Percentiles rank a stretch among this genome's conserved stretches.
Evolutionary conservation across 2,888 invertebrate genomes (phyloP).

Genomic region (Cosmia trapezina): DNA sequence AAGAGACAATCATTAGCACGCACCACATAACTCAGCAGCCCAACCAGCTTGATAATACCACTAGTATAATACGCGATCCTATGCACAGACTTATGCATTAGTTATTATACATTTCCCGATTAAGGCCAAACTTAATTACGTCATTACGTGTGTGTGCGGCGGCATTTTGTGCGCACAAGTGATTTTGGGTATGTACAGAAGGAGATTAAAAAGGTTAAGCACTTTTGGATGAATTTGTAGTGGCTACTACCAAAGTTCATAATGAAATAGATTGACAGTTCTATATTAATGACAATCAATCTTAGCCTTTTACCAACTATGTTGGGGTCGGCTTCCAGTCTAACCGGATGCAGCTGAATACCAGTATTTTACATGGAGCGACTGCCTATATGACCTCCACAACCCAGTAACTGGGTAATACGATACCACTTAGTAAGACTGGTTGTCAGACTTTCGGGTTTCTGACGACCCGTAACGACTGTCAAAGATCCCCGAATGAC

Average conservation of each 20-base stretch:
- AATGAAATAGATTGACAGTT: neutral
- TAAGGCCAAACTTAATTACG: slow-evolving; percentile 64
- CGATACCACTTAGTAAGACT: too few relatives aligned
- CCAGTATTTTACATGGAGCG: too few relatives aligned
- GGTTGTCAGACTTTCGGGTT: too few relatives aligned
- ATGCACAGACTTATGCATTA: slow-evolving; percentile 54
- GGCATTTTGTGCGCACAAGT: slow-evolving; percentile 22
- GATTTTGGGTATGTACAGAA: neutral
- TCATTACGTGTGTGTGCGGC: slow-evolving; percentile 20
- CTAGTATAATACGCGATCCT: slow-evolving; percentile 14
- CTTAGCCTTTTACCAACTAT: too few relatives aligned
- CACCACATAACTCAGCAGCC: slow-evolving; percentile 18
- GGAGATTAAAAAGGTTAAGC: neutral
- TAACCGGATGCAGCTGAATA: too few relatives aligned
- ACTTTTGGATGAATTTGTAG: neutral
- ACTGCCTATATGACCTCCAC: too few relatives aligned
- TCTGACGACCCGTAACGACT: too few relatives aligned
- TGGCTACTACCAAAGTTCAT: neutral
- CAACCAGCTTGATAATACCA: slow-evolving; percentile 21
- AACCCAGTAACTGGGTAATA: too few relatives aligned
- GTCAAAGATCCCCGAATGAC: too few relatives aligned
- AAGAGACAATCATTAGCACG: slow-evolving; percentile 33
- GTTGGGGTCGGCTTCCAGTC: too few relatives aligned
- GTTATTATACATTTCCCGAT: slow-evolving; percentile 62
- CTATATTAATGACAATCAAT: too few relatives aligned